Evolutionary conservation across 2,797 vertebrate genomes (phyloP).

Genomic region (Halcyon leucocephala): DNA sequence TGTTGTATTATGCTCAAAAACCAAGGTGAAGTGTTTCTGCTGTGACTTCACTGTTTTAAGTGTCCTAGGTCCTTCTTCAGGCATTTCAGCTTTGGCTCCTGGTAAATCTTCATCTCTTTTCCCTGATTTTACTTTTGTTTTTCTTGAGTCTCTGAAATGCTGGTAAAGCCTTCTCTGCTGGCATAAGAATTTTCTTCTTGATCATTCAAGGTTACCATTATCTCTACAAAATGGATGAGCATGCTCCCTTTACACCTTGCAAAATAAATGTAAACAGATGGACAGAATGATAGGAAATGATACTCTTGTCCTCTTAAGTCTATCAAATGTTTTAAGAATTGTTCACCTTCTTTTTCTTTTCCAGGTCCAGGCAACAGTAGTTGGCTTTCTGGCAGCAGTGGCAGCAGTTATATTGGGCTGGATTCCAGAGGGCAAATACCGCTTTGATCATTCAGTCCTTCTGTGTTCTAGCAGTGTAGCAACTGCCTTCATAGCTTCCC

Average conservation of each 20-base stretch:
- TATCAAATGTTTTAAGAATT: background rate
- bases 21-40: background rate
- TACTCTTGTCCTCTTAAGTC: background rate
- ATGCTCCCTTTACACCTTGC: background rate
- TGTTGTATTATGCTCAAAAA: background rate
- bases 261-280: background rate
- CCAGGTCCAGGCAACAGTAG: constrained; percentile 93
- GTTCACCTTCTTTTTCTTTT: background rate
- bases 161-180: background rate
- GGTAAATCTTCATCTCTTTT: background rate
- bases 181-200: background rate
- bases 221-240: background rate
- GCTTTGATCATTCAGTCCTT: constrained; percentile 86
- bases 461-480: constrained; percentile 90
- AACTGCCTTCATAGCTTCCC: constrained; percentile 90
- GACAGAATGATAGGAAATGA: background rate
- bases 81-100: background rate
- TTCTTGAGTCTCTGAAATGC: background rate
- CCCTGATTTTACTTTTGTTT: background rate
- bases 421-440: constrained; percentile 88
- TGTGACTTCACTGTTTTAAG: background rate
- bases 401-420: constrained; percentile 87
- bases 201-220: background rate
- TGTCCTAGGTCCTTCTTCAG: background rate
- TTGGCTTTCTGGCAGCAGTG: constrained; percentile 91